Evolutionary conservation across 1,140 invertebrate species (phyloP), one percentile per base, ranked within the genome.

Genomic region (Sminthurinus signatus): DNA sequence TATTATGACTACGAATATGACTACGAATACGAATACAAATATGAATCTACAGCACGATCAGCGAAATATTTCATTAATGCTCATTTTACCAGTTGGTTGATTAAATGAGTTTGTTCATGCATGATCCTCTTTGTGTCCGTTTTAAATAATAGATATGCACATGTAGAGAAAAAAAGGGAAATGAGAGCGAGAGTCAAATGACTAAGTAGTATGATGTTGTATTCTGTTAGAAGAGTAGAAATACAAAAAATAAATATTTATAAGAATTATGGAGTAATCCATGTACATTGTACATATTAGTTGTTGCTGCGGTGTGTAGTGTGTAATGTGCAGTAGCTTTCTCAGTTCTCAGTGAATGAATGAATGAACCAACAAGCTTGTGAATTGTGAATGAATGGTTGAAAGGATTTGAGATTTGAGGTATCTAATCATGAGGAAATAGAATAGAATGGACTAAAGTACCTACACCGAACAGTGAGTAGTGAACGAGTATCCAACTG

Each of bases 371-470:
- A n/a, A 48, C 5, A 12, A 48, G 44, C 17, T n/a, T n/a, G 8
- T 52, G 21, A 48, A 48, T 15, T 19, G 19, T 14, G 46, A 48
- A 19, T 48, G 46, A 48, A 48, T 48, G 19, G 19, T 8, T 8
- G 10, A 8, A 48, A 48, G 10, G 46, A 19, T 10, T 48, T 48
- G n/a, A n/a, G n/a, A n/a, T 36, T 36, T 5, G 50, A 25, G 50
- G 50, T 52, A 25, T 52, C 50, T 52, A 52, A 52, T 52, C 50
- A 52, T 27, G 50, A 52, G 50, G 50, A 52, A 52, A 52, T 10
- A 52, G 21, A 25, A 14, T 15, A n/a, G 8, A 25, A 42, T n/a
- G n/a, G n/a, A n/a, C n/a, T n/a, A n/a, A n/a, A n/a, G n/a, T n/a
- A n/a, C n/a, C n/a, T n/a, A n/a, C n/a, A n/a, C n/a, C n/a, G n/a